Evolutionary conservation across 2,888 invertebrate species (phyloP).

Genomic region (Mesorhabditis spiculigera): DNA sequence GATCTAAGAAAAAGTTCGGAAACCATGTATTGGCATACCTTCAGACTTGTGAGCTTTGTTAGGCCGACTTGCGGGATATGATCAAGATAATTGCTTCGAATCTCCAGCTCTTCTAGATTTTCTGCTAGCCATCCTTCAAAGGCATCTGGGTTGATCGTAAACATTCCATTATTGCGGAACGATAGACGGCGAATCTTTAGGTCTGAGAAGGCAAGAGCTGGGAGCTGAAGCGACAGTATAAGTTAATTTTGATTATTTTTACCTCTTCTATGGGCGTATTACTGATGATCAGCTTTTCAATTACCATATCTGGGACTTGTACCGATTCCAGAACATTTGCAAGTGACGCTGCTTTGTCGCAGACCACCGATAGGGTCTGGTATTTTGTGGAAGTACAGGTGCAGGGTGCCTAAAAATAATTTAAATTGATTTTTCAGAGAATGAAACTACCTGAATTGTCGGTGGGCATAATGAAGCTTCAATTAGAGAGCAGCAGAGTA

Average conservation of each 20-base stretch:
- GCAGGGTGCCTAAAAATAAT: conserved; percentile 37
- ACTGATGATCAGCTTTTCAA: conserved; percentile 26
- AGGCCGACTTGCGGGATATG: conserved; percentile 36
- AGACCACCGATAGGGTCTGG: conserved; percentile 46
- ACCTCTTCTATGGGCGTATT: conserved; percentile 44
- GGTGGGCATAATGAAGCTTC: too few relatives aligned
- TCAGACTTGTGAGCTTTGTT: conserved; percentile 22
- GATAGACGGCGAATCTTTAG: conserved; percentile 40
- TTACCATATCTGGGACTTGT: conserved; percentile 26
- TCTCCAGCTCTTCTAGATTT: conserved; percentile 44
- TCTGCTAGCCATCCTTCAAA: conserved; percentile 39
- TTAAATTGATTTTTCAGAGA: too few relatives aligned
- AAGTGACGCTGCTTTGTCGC: conserved; percentile 45
- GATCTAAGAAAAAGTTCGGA: background rate
- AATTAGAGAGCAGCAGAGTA: too few relatives aligned
- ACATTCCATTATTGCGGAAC: conserved; percentile 46
- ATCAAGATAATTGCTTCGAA: conserved; percentile 41
- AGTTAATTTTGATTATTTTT: background rate
- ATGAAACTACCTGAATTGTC: too few relatives aligned
- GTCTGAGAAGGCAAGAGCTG: conserved; percentile 45
- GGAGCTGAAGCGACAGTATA: conserved; percentile 25
- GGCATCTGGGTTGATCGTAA: conserved; percentile 38
- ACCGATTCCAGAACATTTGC: conserved; percentile 36
- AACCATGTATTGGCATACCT: background rate
- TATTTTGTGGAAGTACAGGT: conserved; percentile 45